Evolutionary conservation across 2,797 vertebrate genomes (phyloP).

Genomic region (Bovichtus variegatus): DNA sequence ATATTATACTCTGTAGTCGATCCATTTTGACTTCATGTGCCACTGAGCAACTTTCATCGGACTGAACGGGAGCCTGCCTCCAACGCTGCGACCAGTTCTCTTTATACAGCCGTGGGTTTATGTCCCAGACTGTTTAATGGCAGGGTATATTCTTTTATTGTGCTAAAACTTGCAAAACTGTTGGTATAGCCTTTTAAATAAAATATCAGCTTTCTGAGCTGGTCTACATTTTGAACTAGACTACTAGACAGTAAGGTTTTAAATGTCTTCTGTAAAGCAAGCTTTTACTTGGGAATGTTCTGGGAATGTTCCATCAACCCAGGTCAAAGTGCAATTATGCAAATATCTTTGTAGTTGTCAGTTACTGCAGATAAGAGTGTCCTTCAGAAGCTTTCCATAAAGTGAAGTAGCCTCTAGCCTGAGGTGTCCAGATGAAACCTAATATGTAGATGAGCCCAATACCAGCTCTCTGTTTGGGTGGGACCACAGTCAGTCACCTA

Average conservation of each 20-base stretch:
- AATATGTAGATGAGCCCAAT: constrained; percentile 70
- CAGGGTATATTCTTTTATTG: neutral
- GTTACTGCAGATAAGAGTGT: constrained; percentile 34
- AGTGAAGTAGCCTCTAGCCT: constrained; percentile 24
- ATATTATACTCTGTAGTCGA: too few species aligned
- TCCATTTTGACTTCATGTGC: too few species aligned
- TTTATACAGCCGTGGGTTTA: neutral
- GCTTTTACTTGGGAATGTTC: constrained; percentile 9
- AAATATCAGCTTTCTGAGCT: neutral
- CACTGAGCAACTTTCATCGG: too few species aligned
- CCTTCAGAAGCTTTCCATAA: neutral
- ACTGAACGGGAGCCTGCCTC: too few species aligned
- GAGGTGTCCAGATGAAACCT: constrained; percentile 67
- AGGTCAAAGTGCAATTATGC: constrained; percentile 30
- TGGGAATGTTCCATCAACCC: constrained; percentile 14
- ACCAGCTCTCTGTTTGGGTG: constrained; percentile 48
- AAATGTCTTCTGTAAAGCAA: neutral
- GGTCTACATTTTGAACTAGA: neutral
- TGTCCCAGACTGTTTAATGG: neutral
- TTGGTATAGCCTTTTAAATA: neutral
- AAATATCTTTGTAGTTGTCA: constrained; percentile 14
- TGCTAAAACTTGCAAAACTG: neutral
- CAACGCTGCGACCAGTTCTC: too few species aligned
- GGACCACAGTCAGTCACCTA: constrained; percentile 10
- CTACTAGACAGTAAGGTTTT: neutral